Evolutionary conservation across 2,888 invertebrate species (phyloP).

Genomic region (Oithona nana): DNA sequence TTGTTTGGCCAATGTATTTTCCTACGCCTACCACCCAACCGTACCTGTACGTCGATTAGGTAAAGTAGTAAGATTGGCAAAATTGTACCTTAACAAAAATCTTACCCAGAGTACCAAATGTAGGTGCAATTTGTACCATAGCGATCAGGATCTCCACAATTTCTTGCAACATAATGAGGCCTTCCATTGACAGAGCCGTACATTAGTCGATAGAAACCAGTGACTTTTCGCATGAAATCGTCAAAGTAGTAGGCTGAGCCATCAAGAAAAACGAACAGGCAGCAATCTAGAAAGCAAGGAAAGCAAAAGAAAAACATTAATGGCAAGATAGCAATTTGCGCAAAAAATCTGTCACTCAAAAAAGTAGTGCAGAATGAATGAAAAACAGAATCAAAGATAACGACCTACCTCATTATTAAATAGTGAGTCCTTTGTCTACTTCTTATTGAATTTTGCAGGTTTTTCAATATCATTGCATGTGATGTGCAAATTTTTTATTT

Average conservation of each 20-base stretch:
- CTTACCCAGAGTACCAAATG: constrained; percentile 3
- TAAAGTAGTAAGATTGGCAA: background rate
- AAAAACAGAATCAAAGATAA: no score
- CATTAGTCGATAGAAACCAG: constrained; percentile 1
- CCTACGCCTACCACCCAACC: background rate
- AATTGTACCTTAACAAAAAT: background rate
- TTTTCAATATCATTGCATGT: no score
- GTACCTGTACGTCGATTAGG: background rate
- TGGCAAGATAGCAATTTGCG: no score
- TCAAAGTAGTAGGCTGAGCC: constrained; percentile 6
- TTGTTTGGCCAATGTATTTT: background rate
- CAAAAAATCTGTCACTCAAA: no score
- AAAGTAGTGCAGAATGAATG: no score
- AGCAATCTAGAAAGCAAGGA: background rate
- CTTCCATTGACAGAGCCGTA: constrained; percentile 1
- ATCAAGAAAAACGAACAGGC: constrained; percentile 2
- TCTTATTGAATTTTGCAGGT: no score
- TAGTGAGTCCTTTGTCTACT: no score
- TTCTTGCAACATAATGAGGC: background rate
- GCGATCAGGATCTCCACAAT: background rate
- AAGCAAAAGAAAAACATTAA: background rate
- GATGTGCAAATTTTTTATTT: no score
- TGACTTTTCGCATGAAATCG: background rate
- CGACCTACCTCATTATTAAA: no score
- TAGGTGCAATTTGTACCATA: background rate